A percentile compares a stretch with the other conserved stretches of the same genome.
Evolutionary conservation across 2,888 invertebrate species (phyloP).

Genomic region (Myopa testacea): DNA sequence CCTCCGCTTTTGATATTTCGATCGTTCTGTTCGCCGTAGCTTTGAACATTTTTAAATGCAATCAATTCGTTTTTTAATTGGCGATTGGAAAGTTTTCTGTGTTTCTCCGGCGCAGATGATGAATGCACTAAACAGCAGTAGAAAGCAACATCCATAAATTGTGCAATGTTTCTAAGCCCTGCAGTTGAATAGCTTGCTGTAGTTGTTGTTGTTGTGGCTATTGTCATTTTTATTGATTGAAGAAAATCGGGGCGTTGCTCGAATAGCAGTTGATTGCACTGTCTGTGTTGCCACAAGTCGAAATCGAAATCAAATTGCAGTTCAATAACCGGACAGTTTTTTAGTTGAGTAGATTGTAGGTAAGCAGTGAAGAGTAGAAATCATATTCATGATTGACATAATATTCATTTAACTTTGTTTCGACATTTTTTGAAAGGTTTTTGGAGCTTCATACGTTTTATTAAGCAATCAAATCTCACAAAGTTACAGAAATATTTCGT

Average conservation of each 20-base stretch:
- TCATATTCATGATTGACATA: too few relatives aligned
- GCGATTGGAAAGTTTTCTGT: constrained; percentile 27
- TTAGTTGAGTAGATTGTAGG: too few relatives aligned
- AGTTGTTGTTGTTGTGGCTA: not conserved
- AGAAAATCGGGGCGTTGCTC: not conserved
- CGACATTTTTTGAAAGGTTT: too few relatives aligned
- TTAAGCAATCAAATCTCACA: too few relatives aligned
- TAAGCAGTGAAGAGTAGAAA: too few relatives aligned
- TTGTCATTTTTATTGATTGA: not conserved
- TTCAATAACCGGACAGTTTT: not conserved
- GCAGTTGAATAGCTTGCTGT: not conserved
- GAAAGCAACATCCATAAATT: not conserved
- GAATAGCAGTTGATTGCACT: not conserved
- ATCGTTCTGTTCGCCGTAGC: not conserved
- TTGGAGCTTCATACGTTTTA: too few relatives aligned
- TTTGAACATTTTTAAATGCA: constrained; percentile 24
- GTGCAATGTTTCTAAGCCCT: not conserved
- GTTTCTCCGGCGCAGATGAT: not conserved
- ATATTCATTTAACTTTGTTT: too few relatives aligned
- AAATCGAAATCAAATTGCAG: not conserved
- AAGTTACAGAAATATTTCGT: too few relatives aligned
- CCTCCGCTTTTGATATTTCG: not conserved
- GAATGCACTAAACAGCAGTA: not conserved
- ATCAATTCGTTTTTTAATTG: constrained; percentile 35
- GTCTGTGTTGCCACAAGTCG: not conserved